Percentiles rank a stretch among this genome's conserved stretches.
Conservation (phyloP, 1,140 invertebrate genomes). For the Chelonus insularis region DNA sequence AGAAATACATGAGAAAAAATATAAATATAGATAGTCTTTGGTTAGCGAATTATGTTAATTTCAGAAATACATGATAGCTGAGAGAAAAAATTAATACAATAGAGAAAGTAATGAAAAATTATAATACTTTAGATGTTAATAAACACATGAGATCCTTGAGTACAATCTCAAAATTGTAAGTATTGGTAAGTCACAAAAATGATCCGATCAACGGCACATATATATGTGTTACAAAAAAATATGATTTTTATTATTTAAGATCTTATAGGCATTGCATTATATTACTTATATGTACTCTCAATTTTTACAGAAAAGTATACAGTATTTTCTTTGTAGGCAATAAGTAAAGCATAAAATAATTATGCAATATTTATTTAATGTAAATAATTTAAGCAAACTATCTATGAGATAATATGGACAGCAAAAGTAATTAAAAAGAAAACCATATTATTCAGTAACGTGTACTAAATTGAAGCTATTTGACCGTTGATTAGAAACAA, state of each 20-base stretch:
- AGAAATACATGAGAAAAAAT: background rate
- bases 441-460: no score
- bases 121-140: background rate
- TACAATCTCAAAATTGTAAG: slow-evolving; percentile 6
- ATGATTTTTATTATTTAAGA: no score
- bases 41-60: background rate
- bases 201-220: slow-evolving; percentile 1
- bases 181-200: background rate
- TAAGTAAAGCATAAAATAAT: no score
- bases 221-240: background rate
- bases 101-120: background rate
- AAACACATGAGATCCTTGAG: background rate
- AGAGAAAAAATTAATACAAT: background rate
- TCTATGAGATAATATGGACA: no score
- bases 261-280: slow-evolving; percentile 1
- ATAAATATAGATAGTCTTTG: background rate
- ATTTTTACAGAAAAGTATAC: no score
- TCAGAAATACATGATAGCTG: background rate
- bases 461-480: no score
- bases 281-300: no score
- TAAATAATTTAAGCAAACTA: no score
- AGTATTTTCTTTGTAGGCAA: no score
- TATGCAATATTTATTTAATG: no score
- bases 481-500: no score
- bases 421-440: no score